Percentiles rank a stretch among this genome's conserved stretches.
These are phyloP conservation scores for Balaeniceps rex DNA, from an alignment of 2,113 vertebrate species.

Conservation along the genomic window DNA sequence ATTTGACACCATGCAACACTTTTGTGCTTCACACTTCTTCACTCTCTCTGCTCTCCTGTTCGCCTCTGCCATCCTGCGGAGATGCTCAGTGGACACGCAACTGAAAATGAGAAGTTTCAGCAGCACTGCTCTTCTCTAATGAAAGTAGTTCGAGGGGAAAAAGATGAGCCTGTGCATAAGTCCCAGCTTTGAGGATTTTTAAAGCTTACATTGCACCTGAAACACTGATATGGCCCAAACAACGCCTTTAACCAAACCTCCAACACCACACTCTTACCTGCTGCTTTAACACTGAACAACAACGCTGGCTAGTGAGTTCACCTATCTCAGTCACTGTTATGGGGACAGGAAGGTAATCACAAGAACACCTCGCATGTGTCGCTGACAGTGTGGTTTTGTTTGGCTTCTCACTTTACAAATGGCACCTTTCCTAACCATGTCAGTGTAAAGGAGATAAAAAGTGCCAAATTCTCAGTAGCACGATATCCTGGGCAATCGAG, in stretches of 20 bases:
- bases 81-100: background rate
- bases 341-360: conserved; percentile 26
- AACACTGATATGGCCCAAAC: background rate
- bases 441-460: background rate
- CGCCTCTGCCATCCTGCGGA: background rate
- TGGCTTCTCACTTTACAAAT: background rate
- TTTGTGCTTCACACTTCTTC: background rate
- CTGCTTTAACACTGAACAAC: background rate
- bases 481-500: background rate
- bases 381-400: background rate
- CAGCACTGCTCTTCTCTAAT: background rate
- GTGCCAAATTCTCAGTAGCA: background rate
- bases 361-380: background rate
- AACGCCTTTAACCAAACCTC: background rate
- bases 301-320: background rate
- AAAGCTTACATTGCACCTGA: background rate
- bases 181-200: background rate
- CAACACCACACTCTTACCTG: background rate
- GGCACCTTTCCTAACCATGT: background rate
- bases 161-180: background rate
- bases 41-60: background rate
- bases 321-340: background rate
- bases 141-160: background rate
- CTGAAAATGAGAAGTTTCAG: background rate
- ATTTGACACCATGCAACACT: background rate